Conservation (phyloP, 2,888 invertebrate genomes). For the Ennomos erosarius region DNA sequence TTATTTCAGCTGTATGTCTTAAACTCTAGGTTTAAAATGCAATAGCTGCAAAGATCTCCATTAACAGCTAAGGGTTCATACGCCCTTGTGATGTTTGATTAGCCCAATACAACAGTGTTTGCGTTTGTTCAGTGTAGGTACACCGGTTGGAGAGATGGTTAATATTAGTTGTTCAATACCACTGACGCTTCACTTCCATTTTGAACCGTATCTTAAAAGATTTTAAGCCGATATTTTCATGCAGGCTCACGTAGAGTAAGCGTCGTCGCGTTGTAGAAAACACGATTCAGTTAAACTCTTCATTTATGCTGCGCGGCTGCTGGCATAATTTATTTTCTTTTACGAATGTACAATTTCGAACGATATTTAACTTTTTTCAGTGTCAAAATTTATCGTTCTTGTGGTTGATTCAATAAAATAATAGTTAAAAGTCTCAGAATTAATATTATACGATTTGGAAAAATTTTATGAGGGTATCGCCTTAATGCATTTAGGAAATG, state of each 20-base stretch:
- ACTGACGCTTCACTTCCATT: conserved; percentile 31
- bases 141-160: conserved; percentile 49
- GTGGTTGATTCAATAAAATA: too few species aligned
- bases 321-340: conserved; percentile 15
- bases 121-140: conserved; percentile 56
- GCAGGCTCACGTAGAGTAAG: conserved; percentile 3
- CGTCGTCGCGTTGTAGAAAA: conserved; percentile 23
- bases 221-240: conserved; percentile 27
- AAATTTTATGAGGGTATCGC: too few species aligned
- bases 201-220: conserved; percentile 17
- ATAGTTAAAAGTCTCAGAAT: too few species aligned
- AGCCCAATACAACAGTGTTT: conserved; percentile 59
- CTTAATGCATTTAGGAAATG: too few species aligned
- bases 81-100: conserved; percentile 62
- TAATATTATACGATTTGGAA: too few species aligned
- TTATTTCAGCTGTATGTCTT: background rate
- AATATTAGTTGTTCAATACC: conserved; percentile 51
- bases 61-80: conserved; percentile 42
- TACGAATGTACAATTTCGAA: conserved; percentile 5
- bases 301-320: conserved; percentile 27
- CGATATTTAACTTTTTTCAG: background rate
- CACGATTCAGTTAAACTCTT: conserved; percentile 32
- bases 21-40: conserved; percentile 24
- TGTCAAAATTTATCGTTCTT: too few species aligned
- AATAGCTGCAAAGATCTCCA: conserved; percentile 13